phyloP scores from a whole-genome alignment of 92 coral and sea anemone genomes.

The Porites cylindrica region DNA sequence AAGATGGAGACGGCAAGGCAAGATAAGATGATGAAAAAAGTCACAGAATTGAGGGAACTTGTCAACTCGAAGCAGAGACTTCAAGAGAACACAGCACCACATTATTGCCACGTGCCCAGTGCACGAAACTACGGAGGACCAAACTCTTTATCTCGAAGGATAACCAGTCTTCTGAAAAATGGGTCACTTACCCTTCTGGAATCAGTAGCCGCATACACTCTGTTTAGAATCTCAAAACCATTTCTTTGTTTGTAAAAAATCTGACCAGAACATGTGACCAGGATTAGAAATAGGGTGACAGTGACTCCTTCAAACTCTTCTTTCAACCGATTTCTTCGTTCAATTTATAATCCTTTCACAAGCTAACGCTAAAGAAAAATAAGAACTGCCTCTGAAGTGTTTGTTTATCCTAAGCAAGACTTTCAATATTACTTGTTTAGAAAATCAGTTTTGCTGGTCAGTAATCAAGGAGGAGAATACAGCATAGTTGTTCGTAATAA shows the following conservation, averaged over 20 bases:
- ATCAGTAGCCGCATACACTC: background rate
- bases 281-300: background rate
- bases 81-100: background rate
- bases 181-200: background rate
- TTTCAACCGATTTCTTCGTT: background rate
- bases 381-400: no score
- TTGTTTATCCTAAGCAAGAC: no score
- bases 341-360: background rate
- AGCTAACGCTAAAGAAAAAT: background rate
- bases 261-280: background rate
- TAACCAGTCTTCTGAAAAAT: background rate
- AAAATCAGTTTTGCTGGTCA: no score
- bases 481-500: no score
- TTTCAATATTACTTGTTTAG: no score
- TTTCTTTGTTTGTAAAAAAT: background rate
- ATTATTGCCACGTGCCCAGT: background rate
- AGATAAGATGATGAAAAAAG: background rate
- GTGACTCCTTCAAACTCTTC: background rate
- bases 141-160: background rate
- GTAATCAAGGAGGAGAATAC: no score
- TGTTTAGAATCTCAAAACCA: background rate
- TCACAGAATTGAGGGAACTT: background rate
- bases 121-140: background rate
- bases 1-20: background rate
- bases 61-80: background rate